Evolutionary conservation across 1,140 invertebrate species (phyloP).

Genomic region (Hycleus cichorii): DNA sequence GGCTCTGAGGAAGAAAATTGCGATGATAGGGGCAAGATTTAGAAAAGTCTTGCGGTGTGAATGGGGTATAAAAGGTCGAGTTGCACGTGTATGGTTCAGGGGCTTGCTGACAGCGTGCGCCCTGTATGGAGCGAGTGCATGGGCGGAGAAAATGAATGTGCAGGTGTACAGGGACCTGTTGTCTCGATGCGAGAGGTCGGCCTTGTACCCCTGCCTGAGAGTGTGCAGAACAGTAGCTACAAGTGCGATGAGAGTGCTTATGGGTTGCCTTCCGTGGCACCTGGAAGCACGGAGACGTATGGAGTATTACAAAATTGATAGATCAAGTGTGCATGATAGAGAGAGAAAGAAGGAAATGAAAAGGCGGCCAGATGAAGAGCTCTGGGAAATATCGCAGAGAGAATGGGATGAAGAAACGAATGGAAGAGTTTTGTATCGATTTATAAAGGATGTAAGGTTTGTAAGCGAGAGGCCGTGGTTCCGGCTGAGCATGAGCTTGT

Average conservation of each 20-base stretch:
- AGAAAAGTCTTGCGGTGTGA: too few species aligned
- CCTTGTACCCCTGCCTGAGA: conserved; percentile 18
- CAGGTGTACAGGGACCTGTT: neutral
- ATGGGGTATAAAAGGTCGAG: too few species aligned
- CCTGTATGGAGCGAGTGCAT: too few species aligned
- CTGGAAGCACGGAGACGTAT: conserved; percentile 3
- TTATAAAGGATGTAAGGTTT: neutral
- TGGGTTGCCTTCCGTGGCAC: conserved; percentile 19
- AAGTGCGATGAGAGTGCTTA: conserved; percentile 17
- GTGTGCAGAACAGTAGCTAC: conserved; percentile 27
- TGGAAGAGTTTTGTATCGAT: neutral
- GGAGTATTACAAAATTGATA: neutral
- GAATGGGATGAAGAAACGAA: neutral
- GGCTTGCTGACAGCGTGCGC: neutral
- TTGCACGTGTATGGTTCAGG: too few species aligned
- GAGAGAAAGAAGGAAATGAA: neutral
- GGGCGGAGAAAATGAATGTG: too few species aligned
- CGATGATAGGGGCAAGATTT: too few species aligned
- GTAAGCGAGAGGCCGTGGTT: neutral
- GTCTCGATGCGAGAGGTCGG: conserved; percentile 18
- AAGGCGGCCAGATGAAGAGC: neutral
- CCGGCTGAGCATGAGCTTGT: too few species aligned
- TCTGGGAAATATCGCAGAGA: neutral
- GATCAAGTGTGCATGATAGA: neutral
- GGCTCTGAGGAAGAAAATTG: too few species aligned